Percentiles rank a stretch among this genome's conserved stretches.
phyloP scores from a whole-genome alignment of 2,888 invertebrate species.

The Podabrus alpinus region DNA sequence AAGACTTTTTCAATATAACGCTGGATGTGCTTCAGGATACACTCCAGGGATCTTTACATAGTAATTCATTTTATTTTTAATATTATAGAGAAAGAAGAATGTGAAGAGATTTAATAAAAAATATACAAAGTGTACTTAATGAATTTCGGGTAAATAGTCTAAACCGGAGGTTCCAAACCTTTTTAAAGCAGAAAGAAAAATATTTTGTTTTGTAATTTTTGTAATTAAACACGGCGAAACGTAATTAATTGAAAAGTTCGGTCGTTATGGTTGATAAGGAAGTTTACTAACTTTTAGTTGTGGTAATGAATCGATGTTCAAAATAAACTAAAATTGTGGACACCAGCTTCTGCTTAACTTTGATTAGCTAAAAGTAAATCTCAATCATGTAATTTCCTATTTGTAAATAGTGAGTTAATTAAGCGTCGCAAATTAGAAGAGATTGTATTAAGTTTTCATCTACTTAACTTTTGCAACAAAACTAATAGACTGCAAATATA shows the following conservation, averaged over 20 bases:
- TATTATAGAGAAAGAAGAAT: background rate
- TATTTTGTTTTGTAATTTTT: background rate
- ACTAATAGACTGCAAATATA: background rate
- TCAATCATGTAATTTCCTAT: too few species aligned
- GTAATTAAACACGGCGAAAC: background rate
- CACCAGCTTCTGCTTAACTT: too few species aligned
- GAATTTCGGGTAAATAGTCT: background rate
- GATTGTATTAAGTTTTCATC: background rate
- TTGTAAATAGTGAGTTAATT: background rate
- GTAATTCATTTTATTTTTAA: background rate
- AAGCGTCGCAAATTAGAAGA: background rate
- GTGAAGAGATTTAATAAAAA: background rate
- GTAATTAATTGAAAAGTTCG: background rate
- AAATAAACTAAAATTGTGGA: background rate
- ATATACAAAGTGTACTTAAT: background rate
- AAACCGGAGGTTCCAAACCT: background rate
- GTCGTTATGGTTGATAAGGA: background rate
- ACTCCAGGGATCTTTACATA: background rate
- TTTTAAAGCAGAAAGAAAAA: background rate
- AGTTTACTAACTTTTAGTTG: background rate
- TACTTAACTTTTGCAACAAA: background rate
- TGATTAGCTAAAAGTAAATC: too few species aligned
- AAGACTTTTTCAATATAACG: background rate
- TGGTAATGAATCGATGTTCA: background rate
- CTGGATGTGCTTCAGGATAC: background rate